Conservation (phyloP, 2,888 invertebrate species). For the Catocala fraxini region DNA sequence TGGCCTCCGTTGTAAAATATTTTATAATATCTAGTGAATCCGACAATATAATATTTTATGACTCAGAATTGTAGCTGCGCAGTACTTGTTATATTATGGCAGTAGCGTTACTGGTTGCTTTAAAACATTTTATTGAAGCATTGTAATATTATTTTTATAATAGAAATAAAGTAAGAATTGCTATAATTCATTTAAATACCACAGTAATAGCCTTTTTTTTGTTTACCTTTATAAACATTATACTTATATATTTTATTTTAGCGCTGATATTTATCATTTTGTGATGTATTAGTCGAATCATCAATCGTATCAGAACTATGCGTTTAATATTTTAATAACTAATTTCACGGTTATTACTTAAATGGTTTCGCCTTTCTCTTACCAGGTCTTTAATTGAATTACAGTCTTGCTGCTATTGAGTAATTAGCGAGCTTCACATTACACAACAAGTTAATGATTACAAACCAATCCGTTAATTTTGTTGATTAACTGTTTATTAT, state of each 20-base stretch:
- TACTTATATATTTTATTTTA: no score
- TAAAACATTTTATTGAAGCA: no score
- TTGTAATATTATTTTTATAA: no score
- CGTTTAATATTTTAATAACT: conserved; percentile 1
- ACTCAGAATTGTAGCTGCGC: conserved; percentile 27
- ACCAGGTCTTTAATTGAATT: conserved; percentile 2
- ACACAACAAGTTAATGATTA: conserved; percentile 14
- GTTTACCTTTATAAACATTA: no score
- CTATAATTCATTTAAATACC: no score
- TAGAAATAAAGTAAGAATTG: no score
- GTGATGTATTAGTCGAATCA: no score
- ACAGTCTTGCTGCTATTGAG: conserved; percentile 2
- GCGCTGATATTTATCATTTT: no score
- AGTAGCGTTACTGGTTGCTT: no score
- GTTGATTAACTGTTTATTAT: conserved; percentile 1
- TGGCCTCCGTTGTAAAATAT: conserved; percentile 44
- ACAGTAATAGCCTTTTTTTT: no score
- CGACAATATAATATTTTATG: conserved; percentile 47
- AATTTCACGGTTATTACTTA: not conserved
- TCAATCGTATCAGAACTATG: no score
- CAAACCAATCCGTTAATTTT: conserved; percentile 3
- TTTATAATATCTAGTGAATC: conserved; percentile 43
- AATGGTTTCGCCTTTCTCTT: not conserved
- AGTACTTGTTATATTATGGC: conserved; percentile 8
- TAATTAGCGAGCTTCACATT: conserved; percentile 8